Evolutionary conservation across 2,797 vertebrate species (phyloP).

Genomic region (Hipposideros larvatus): DNA sequence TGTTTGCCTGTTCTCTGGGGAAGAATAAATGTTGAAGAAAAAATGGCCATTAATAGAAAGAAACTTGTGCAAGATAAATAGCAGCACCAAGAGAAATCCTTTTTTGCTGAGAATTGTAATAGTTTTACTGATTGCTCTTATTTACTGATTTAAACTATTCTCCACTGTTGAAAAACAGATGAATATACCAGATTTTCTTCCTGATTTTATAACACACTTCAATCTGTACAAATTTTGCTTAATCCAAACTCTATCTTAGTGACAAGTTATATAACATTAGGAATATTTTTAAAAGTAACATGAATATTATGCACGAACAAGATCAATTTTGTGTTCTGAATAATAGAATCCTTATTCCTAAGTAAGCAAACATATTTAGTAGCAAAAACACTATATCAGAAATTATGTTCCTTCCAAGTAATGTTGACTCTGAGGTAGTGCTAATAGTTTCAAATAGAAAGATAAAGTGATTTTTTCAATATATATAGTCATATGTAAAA

Average conservation of each 20-base stretch:
- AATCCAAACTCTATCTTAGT: background rate
- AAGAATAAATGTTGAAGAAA: background rate
- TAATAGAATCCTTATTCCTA: background rate
- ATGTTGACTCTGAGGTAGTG: background rate
- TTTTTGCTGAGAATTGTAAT: background rate
- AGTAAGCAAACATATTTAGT: background rate
- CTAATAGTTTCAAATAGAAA: background rate
- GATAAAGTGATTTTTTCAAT: background rate
- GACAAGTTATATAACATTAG: background rate
- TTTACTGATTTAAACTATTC: background rate
- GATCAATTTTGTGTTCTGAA: background rate
- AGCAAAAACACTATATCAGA: background rate
- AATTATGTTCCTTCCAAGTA: background rate
- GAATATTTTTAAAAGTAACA: slow-evolving; percentile 8
- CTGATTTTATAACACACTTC: background rate
- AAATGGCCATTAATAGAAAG: background rate
- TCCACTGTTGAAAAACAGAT: background rate
- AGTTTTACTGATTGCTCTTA: background rate
- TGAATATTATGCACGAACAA: background rate
- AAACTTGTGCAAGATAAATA: background rate
- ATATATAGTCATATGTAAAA: background rate
- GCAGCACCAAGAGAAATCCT: background rate
- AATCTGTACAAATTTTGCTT: background rate
- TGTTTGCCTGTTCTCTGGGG: background rate
- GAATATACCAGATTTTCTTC: background rate